Base-by-base conservation (phyloP, 2,113 vertebrate genomes). In the Copsychus sechellarum region DNA sequence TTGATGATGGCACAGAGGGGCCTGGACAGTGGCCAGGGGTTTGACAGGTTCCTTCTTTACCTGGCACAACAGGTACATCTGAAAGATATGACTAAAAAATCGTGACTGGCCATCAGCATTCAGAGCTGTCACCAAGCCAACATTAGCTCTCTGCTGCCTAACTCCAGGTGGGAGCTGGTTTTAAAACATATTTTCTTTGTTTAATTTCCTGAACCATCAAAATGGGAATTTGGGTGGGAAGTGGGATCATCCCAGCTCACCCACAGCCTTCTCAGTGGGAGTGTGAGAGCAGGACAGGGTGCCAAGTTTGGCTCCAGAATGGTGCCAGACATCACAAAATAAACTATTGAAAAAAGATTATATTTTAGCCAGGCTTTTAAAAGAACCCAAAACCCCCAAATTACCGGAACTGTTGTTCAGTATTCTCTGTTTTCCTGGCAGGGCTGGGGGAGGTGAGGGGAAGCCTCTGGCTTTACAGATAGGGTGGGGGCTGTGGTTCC, bases 391-490 rank as follows among this genome's bases (percentile, higher is more conserved):
- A 20, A 2, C 3, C 9, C 56, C 20, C 48, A 78, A 54, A 84
- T 34, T 38, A 34, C 47, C 3, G 26, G 88, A 58, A 86, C 76
- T 34, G 48, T 64, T 87, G 40, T 54, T 92, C 53, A 34, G 22
- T 58, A 14, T 34, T 83, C n/a, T 72, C 56, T 81, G 24, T 88
- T 93, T 92, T 91, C 86, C 76, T 2, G 3, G 56, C 78, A 90
- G 80, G 42, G 62, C 83, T 85, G 66, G 20, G 38, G 69, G 71
- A 47, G 45, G 61, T 78, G 73, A 89, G 51, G 79, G 78, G 70
- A 95, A 95, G 77, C 61, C 74, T 92, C 62, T 94, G 92, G 71
- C 88, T 71, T 17, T n/a, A 42, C 71, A 77, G 45, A 91, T 84
- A 70, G 84, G 81, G 64, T 78, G 90, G 81, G 81, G 64, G 74